Evolutionary conservation across 2,888 invertebrate species (phyloP).

Genomic region (Agrenia bidenticulata): DNA sequence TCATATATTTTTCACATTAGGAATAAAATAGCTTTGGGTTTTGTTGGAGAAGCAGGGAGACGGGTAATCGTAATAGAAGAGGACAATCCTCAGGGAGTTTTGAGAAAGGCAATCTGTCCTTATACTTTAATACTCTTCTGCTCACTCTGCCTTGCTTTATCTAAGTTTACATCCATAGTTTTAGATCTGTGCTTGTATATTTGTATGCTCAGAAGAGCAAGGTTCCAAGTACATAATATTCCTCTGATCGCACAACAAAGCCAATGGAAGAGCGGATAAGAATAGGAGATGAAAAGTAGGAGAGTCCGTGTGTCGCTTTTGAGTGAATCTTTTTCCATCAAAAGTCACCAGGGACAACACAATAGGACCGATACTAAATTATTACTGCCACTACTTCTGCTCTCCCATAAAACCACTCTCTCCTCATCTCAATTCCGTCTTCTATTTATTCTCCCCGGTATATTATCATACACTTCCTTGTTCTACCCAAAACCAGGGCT

Average conservation of each 20-base stretch:
- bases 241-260: too few relatives aligned
- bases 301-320: constrained; percentile 51
- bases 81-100: constrained; percentile 39
- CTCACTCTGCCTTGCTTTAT: too few relatives aligned
- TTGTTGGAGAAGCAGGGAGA: background rate
- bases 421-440: background rate
- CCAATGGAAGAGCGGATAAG: background rate
- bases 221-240: background rate
- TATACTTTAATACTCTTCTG: too few relatives aligned
- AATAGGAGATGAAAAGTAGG: constrained; percentile 13
- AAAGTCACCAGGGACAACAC: constrained; percentile 44
- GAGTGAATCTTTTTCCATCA: constrained; percentile 53
- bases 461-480: too few relatives aligned
- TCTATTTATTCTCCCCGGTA: background rate
- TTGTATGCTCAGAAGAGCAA: background rate
- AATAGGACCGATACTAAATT: constrained; percentile 47
- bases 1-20: background rate
- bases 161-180: too few relatives aligned
- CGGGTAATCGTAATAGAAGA: constrained; percentile 38
- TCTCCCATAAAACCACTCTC: constrained; percentile 1
- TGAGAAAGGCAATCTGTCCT: background rate
- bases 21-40: background rate
- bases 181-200: background rate
- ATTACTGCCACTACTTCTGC: constrained; percentile 31
- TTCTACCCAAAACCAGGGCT: too few relatives aligned